Conservation (phyloP, 2,113 vertebrate species). For the Nesospiza acunhae region DNA sequence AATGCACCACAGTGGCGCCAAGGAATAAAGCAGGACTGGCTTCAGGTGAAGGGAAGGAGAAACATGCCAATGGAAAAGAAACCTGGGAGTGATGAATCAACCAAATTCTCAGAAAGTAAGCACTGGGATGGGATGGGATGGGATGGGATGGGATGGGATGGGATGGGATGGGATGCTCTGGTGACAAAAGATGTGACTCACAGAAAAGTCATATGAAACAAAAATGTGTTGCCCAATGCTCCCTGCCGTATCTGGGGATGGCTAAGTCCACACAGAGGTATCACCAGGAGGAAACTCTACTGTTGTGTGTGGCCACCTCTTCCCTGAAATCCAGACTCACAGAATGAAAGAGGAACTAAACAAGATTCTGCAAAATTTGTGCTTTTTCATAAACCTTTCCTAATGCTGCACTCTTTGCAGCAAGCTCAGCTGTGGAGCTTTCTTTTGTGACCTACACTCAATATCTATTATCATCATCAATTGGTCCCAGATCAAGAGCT, state of each 20-base stretch:
- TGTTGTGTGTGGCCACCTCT: neutral
- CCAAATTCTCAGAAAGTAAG: neutral
- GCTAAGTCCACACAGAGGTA: neutral
- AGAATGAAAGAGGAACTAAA: conserved; percentile 6
- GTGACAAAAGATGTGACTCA: neutral
- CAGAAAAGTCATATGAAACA: neutral
- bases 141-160: neutral
- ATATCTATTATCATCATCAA: neutral
- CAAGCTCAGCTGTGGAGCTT: neutral
- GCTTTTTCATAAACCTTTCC: neutral
- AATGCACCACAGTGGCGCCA: neutral
- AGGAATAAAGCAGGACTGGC: neutral
- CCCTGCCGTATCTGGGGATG: fast-evolving
- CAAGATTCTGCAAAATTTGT: neutral
- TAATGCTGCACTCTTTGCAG: neutral
- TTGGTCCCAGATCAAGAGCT: neutral
- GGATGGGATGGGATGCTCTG: neutral
- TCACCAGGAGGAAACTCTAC: neutral
- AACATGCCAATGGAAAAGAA: neutral
- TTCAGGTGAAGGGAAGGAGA: neutral
- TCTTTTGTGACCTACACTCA: neutral
- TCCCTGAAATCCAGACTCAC: neutral
- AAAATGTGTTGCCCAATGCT: fast-evolving
- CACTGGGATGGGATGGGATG: neutral
- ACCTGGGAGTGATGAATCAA: neutral